Conservation (phyloP, 2,113 vertebrate genomes). For the Lynx canadensis region DNA sequence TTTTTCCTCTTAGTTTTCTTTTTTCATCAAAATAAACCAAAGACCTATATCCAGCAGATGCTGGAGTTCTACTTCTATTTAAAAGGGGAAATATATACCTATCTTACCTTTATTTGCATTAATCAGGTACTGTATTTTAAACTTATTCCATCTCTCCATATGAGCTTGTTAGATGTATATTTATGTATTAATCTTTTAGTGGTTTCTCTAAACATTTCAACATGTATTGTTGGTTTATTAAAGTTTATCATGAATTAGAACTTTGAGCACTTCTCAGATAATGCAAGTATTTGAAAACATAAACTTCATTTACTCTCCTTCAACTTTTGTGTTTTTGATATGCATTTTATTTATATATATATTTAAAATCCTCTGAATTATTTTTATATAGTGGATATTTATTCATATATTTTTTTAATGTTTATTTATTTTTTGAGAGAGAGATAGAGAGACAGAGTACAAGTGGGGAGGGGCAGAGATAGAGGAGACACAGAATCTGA, state of each 20-base stretch:
- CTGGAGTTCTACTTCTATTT: conserved; percentile 15
- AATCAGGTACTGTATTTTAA: background rate
- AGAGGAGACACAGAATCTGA: too few relatives aligned
- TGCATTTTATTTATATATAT: background rate
- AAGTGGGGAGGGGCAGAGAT: too few relatives aligned
- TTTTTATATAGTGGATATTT: background rate
- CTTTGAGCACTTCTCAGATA: background rate
- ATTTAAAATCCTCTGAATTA: background rate
- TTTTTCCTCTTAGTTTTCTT: background rate
- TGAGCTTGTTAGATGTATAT: background rate
- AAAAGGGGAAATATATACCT: background rate
- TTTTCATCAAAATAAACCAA: background rate
- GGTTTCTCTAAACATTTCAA: background rate
- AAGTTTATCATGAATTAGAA: background rate
- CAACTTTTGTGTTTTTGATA: background rate
- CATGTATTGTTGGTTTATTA: background rate
- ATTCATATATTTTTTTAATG: background rate
- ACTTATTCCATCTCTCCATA: background rate
- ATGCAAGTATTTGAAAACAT: background rate
- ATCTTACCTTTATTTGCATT: background rate
- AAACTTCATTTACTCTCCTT: background rate
- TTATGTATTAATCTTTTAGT: background rate
- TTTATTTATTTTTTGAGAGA: too few relatives aligned
- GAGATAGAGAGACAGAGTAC: too few relatives aligned
- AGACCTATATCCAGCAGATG: background rate